Conservation (phyloP, 30 jellyfish, hydroid and myxozoan species). For the Pelagia noctiluca region DNA sequence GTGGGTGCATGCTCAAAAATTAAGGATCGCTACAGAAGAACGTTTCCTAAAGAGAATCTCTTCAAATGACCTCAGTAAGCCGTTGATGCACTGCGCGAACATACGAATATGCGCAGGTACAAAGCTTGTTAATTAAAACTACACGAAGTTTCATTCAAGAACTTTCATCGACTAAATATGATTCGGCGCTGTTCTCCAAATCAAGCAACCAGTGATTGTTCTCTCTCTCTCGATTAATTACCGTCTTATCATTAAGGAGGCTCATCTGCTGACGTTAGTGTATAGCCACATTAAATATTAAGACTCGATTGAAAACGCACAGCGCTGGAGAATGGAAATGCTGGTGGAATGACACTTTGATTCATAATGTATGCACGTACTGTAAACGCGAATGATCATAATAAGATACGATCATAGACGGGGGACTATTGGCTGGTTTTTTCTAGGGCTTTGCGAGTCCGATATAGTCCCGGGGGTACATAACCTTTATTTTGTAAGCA, state of each 20-base stretch:
- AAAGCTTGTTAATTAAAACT: background rate
- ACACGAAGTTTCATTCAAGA: background rate
- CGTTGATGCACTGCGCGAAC: background rate
- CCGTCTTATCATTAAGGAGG: background rate
- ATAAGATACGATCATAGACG: too few species aligned
- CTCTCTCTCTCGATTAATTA: background rate
- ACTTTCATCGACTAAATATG: background rate
- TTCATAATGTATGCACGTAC: background rate
- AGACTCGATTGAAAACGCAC: background rate
- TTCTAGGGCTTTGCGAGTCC: background rate
- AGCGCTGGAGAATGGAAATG: background rate
- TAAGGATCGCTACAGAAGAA: too few species aligned
- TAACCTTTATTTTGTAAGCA: background rate
- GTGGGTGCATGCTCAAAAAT: too few species aligned
- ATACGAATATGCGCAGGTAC: background rate
- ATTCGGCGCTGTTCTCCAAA: background rate
- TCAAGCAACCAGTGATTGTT: background rate
- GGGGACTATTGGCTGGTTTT: background rate
- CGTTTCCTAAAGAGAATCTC: too few species aligned
- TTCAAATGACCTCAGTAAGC: background rate
- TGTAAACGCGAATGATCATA: too few species aligned
- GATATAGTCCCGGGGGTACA: background rate
- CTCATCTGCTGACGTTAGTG: background rate
- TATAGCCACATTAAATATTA: background rate
- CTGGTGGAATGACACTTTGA: background rate